Percentiles rank a stretch among this genome's conserved stretches.
Conservation (phyloP, 2,888 invertebrate species). For the Alentia gelatinosa region DNA sequence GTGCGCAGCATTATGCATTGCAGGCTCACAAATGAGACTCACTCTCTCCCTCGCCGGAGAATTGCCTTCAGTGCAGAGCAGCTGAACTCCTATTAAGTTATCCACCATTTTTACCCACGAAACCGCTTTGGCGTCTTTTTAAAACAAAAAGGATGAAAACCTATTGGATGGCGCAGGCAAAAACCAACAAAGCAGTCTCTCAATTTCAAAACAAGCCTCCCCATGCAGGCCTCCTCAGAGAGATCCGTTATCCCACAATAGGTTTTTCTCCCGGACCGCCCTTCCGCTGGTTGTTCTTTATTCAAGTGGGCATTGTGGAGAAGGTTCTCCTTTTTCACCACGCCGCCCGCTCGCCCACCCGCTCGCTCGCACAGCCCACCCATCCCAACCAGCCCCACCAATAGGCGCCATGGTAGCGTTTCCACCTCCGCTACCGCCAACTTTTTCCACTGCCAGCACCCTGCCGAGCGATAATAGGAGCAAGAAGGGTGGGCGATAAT, state of each 20-base stretch:
- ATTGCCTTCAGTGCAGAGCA: background rate
- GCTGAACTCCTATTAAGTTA: constrained; percentile 13
- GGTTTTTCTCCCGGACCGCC: background rate
- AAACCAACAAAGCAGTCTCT: constrained; percentile 33
- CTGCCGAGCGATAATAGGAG: background rate
- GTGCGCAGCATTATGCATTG: background rate
- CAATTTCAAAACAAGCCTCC: constrained; percentile 46
- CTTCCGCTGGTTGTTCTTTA: constrained; percentile 7
- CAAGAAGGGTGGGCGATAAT: constrained; percentile 27
- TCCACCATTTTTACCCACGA: background rate
- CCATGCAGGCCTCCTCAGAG: background rate
- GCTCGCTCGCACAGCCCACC: background rate
- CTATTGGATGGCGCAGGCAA: background rate
- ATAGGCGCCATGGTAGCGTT: background rate
- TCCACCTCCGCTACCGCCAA: too few species aligned
- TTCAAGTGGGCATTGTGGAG: constrained; percentile 17
- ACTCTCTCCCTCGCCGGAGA: background rate
- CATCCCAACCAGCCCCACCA: background rate
- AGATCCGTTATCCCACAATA: background rate
- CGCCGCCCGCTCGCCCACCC: background rate
- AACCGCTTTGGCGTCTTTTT: background rate
- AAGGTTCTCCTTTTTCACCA: background rate
- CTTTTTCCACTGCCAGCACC: background rate
- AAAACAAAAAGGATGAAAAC: background rate
- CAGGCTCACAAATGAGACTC: background rate